A percentile compares a stretch with the other conserved stretches of the same genome.
Evolutionary conservation across 2,888 invertebrate genomes (phyloP).

Genomic region (Hyposoter dolosus): DNA sequence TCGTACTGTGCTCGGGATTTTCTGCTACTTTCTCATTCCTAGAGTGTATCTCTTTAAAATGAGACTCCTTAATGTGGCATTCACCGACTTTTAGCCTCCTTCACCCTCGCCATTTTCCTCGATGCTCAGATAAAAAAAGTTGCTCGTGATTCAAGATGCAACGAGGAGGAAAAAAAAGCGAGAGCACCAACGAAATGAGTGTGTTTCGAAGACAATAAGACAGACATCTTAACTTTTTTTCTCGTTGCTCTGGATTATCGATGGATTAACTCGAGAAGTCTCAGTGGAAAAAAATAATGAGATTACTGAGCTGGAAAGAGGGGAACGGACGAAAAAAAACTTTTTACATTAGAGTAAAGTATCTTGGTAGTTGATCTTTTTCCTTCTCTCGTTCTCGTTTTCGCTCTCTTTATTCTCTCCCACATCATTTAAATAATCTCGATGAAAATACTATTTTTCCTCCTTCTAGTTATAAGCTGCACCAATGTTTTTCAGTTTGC

Average conservation of each 20-base stretch:
- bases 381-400: not conserved
- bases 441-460: not conserved
- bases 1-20: constrained; percentile 30
- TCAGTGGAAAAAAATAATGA: constrained; percentile 44
- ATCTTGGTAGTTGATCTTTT: constrained; percentile 14
- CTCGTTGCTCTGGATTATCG: constrained; percentile 66
- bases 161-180: constrained; percentile 19
- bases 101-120: constrained; percentile 28
- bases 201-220: constrained; percentile 34
- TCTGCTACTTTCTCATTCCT: constrained; percentile 54
- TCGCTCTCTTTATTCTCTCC: not conserved
- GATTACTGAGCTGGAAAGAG: constrained; percentile 35
- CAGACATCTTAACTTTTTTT: constrained; percentile 12
- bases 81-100: constrained; percentile 56
- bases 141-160: constrained; percentile 48
- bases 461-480: too few species aligned
- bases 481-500: not conserved
- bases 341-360: constrained; percentile 62
- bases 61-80: constrained; percentile 58
- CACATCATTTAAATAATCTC: constrained; percentile 1
- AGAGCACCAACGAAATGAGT: constrained; percentile 4
- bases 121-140: constrained; percentile 40
- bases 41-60: constrained; percentile 58
- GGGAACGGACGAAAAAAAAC: constrained; percentile 45
- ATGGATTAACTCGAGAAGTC: constrained; percentile 66